Evolutionary conservation across 2,888 invertebrate species (phyloP).

Genomic region (Dryomyza anilis): DNA sequence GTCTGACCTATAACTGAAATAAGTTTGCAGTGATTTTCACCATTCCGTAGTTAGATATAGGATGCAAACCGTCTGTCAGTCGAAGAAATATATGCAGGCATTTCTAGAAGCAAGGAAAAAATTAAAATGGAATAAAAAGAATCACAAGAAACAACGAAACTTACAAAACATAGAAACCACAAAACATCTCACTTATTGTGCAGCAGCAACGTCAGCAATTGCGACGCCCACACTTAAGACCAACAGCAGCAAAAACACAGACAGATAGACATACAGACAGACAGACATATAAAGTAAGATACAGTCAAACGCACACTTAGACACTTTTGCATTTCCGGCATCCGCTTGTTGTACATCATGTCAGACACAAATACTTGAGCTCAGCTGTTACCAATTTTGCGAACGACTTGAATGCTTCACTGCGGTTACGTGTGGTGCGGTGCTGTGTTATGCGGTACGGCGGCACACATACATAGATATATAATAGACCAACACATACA

Average conservation of each 20-base stretch:
- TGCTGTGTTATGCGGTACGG: neutral
- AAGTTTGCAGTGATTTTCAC: too few relatives aligned
- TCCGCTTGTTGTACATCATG: slow-evolving; percentile 41
- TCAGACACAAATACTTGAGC: slow-evolving; percentile 41
- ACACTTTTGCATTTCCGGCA: slow-evolving; percentile 33
- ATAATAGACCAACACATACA: neutral
- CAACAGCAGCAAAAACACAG: neutral
- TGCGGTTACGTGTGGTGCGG: neutral
- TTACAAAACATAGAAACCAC: too few relatives aligned
- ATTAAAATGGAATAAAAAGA: too few relatives aligned
- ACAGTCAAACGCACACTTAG: neutral
- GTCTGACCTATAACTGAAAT: too few relatives aligned
- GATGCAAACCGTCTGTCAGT: too few relatives aligned
- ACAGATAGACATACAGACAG: neutral
- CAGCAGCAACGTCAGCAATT: neutral
- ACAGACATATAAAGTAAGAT: too few relatives aligned
- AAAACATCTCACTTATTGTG: slow-evolving; percentile 1
- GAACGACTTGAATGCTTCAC: neutral
- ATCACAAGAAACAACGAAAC: too few relatives aligned
- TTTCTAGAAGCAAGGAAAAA: neutral
- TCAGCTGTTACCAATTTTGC: slow-evolving; percentile 40
- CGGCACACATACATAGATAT: neutral
- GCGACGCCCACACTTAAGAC: neutral
- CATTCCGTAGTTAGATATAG: too few relatives aligned
- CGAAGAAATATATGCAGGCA: too few relatives aligned